Base-by-base conservation (phyloP, 2,888 invertebrate genomes). In the Syrphus vitripennis region DNA sequence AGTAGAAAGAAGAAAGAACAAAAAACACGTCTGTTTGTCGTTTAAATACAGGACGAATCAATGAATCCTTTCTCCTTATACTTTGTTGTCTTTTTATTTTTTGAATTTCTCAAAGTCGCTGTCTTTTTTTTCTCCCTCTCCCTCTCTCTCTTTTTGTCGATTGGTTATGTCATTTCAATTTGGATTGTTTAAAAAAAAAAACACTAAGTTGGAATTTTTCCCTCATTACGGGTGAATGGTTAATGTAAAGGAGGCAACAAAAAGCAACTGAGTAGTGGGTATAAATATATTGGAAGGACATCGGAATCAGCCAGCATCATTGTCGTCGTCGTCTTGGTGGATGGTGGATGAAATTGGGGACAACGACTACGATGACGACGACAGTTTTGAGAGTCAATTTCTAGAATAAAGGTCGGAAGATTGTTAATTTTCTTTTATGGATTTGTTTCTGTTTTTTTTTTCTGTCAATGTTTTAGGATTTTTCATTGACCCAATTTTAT, bases 131-230 rank as follows among this genome's bases (percentile, higher is more conserved):
- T n/a, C n/a, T n/a, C n/a, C n/a, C n/a, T n/a, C n/a, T n/a, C n/a
- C n/a, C n/a, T n/a, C n/a, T n/a, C n/a, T 34, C 26, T 29, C 48
- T 50, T 31, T 72, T 74, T 82, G 80, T 77, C 86, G 57, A 86
- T 86, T 86, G 81, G 81, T 86, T 82, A 86, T 86, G 86, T 74
- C 86, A 81, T 81, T 86, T 82, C 82, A 86, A 86, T 86, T 83
- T 80, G 70, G 63, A 86, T 86, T 77, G 77, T 82, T 69, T 67
- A 48, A 37, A 37, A 26, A 19, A 21, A 26, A 21, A 24, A 37
- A 16, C 0, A 55, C 1, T 24, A 72, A 37, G 37, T 79, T 71
- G 71, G n/a, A 71, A 67, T 69, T 86, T 70, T 65, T 74, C 42
- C 37, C 77, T 82, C 86, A 86, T 82, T 83, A 79, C 79, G 83